Evolutionary conservation across 2,113 vertebrate genomes (phyloP).

Genomic region (Heterochromis multidens): DNA sequence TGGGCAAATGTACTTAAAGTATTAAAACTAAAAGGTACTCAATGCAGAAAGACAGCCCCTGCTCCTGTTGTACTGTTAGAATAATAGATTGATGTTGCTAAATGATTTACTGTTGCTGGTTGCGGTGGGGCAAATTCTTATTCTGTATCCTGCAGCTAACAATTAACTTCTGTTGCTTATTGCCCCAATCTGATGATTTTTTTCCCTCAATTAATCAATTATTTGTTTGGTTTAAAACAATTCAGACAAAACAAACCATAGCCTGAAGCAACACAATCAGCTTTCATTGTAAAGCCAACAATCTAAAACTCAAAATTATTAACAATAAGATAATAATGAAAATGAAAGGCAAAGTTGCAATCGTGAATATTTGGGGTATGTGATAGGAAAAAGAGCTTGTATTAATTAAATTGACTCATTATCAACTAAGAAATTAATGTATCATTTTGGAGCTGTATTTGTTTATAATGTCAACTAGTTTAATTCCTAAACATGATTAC

Average conservation of each 20-base stretch:
- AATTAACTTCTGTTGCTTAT: background rate
- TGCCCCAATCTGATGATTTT: background rate
- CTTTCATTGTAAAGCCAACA: background rate
- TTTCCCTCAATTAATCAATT: background rate
- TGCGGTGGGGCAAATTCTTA: background rate
- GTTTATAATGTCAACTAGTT: background rate
- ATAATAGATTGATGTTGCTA: background rate
- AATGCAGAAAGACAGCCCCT: background rate
- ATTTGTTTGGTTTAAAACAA: background rate
- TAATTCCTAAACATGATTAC: background rate
- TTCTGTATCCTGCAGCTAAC: background rate
- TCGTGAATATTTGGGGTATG: background rate
- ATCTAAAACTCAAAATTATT: background rate
- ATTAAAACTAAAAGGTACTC: background rate
- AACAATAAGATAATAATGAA: background rate
- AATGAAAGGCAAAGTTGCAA: background rate
- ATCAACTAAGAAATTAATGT: background rate
- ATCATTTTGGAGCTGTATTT: background rate
- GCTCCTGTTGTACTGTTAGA: background rate
- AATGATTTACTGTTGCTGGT: background rate
- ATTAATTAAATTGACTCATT: background rate
- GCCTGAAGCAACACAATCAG: background rate
- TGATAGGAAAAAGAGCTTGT: background rate
- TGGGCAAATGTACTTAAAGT: background rate
- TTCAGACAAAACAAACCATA: background rate